Base-by-base conservation (phyloP, 2,797 vertebrate species). In the Pempheris klunzingeri region DNA sequence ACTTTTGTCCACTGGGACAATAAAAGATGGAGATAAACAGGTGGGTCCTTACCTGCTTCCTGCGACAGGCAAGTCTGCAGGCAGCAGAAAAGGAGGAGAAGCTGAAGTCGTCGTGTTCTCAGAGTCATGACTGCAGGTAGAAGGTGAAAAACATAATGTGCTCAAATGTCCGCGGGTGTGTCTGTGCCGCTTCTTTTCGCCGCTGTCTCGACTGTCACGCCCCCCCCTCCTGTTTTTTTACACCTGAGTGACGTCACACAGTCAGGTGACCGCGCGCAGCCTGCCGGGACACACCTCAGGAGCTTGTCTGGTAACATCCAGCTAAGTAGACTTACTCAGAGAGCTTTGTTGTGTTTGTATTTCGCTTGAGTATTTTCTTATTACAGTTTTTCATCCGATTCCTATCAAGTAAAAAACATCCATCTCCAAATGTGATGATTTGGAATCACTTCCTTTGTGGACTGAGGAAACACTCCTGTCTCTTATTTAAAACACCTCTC, bases 201-300 rank as follows among this genome's bases (percentile, higher is more conserved):
- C 36, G 4, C 2, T 1, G 52, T n/a, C 11, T 3, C 3, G 12
- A 54, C 43, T 14, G 24, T 11, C n/a, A 15, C 26, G 13, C 28
- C 2, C 41, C 1, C 17, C 8, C 54, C 4, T 15, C 17, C 30
- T 10, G 4, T 3, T 0, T 28, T 74, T 24, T 18, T 3, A 58
- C 17, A 89, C 87, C 82, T 84, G 24, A 3, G 55, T 84, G 85
- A 84, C 2, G 86, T 88, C 84, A 85, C 11, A 0, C 1, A 0
- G 75, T 84, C 85, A 88, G 14, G 22, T 85, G 88, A 83, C 54
- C 5, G 7, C 22, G 7, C 4, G 7, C 13, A 22, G 13, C 2
- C 50, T 1, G 4, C 11, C 8, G 18, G 30, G 2, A 36, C 57
- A 17, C 54, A 4, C 13, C 36, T 36, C 30, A 4, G 30, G n/a